These are phyloP conservation scores for Cherax destructor DNA, from an alignment of 1,140 invertebrate genomes.

Conservation along the genomic window DNA sequence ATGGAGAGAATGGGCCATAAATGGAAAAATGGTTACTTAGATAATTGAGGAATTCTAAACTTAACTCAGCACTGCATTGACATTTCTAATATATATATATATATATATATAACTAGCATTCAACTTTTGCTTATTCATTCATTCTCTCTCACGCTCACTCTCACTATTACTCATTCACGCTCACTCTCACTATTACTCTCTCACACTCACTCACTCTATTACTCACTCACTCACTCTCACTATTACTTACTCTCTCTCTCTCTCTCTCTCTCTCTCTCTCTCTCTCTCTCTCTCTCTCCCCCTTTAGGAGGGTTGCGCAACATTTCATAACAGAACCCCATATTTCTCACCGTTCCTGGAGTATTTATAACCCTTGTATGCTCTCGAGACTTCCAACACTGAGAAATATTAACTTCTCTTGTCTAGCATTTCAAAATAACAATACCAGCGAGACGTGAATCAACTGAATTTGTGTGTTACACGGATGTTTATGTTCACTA, in stretches of 20 bases:
- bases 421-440: too few relatives aligned
- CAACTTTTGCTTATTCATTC: too few relatives aligned
- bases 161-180: slow-evolving; percentile 1
- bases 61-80: too few relatives aligned
- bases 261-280: background rate
- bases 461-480: too few relatives aligned
- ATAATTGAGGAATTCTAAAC: background rate
- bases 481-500: too few relatives aligned
- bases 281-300: background rate
- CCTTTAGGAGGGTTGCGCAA: background rate
- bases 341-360: background rate
- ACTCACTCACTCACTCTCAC: background rate
- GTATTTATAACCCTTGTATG: background rate
- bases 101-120: too few relatives aligned
- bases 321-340: background rate
- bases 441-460: too few relatives aligned
- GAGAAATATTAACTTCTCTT: background rate
- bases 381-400: too few relatives aligned
- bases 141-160: background rate
- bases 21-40: background rate
- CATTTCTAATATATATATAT: too few relatives aligned
- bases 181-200: slow-evolving; percentile 9
- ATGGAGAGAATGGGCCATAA: background rate
- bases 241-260: background rate
- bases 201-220: background rate